Evolutionary conservation across 2,113 vertebrate genomes (phyloP), one percentile per base, ranked within the genome.

Genomic region (Pollachius pollachius): DNA sequence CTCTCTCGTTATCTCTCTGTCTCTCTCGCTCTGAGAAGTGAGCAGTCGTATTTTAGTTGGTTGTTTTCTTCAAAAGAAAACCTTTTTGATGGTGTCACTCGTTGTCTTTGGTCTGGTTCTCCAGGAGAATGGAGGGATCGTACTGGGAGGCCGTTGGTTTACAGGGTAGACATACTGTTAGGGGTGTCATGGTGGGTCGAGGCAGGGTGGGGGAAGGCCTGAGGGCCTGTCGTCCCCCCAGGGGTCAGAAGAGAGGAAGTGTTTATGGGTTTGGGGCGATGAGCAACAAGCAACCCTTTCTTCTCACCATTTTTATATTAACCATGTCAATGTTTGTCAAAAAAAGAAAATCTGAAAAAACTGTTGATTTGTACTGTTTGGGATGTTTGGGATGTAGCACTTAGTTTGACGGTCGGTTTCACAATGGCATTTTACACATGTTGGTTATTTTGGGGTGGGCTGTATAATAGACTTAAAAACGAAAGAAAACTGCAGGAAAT

Each of bases 141-240:
- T 34, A 34, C 30, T 34, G 71, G 65, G 70, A 59, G 65, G 83
- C 90, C 83, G 81, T 85, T 90, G 89, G 90, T 92, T 92, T 91
- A 92, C 92, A 92, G 90, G 91, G 90, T 93, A 89, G 86, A 87
- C 81, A 77, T 80, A 76, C 77, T 77, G 79, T 89, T 83, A 56
- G 64, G 83, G 81, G 73, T 85, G 81, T 87, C 72, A 65, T 80
- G 80, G 79, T 74, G 78, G 81, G 56, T 85, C 74, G 1, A 18
- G 72, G 61, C 67, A 73, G 75, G 71, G 76, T 74, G 80, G 71
- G 19, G 78, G 75, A 68, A 77, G 64, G n/a, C 15, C 72, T 37
- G 23, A 71, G 67, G 75, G 68, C 77, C 68, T 65, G 74, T 7
- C 77, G 75, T 79, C 69, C 73, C 19, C 70, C 65, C 48, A 3